Percentiles rank a stretch among this genome's conserved stretches.
phyloP scores from a whole-genome alignment of 1,140 invertebrate genomes.

The Stenopsyche tienmushanensis region DNA sequence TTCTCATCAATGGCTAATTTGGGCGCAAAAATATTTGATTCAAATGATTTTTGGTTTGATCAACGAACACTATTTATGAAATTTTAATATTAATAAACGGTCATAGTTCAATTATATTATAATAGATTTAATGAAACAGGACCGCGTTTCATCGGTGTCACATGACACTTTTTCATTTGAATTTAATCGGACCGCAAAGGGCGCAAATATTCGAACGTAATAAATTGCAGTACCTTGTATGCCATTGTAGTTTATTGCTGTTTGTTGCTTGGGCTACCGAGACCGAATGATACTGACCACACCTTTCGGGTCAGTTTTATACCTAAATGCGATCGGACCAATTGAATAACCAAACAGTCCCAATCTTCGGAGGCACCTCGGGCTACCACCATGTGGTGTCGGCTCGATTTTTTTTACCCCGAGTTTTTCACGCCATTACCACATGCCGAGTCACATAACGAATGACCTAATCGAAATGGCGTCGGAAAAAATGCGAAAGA shows the following conservation, averaged over 20 bases:
- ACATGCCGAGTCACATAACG: neutral
- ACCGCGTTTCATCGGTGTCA: neutral
- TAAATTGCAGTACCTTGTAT: conserved; percentile 14
- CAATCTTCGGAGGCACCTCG: neutral
- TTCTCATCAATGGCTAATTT: too few species aligned
- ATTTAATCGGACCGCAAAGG: neutral
- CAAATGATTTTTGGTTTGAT: too few species aligned
- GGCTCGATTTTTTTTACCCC: conserved; percentile 9
- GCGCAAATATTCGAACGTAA: neutral
- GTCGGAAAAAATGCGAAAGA: neutral
- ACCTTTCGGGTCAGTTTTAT: conserved; percentile 18
- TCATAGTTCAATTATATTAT: too few species aligned
- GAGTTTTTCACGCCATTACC: conserved; percentile 7
- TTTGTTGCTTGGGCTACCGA: conserved; percentile 1
- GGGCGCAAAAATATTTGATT: too few species aligned
- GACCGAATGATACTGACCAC: conserved; percentile 20
- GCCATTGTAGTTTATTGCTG: conserved; percentile 25
- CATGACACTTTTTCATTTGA: neutral
- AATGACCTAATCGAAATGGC: too few species aligned
- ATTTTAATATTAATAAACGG: too few species aligned
- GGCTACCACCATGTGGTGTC: neutral
- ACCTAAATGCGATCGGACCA: neutral
- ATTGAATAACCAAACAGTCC: conserved; percentile 11
- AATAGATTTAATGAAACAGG: too few species aligned
- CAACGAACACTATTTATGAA: too few species aligned